phyloP scores from a whole-genome alignment of 2,888 invertebrate species.

The Andrena chrysosceles region DNA sequence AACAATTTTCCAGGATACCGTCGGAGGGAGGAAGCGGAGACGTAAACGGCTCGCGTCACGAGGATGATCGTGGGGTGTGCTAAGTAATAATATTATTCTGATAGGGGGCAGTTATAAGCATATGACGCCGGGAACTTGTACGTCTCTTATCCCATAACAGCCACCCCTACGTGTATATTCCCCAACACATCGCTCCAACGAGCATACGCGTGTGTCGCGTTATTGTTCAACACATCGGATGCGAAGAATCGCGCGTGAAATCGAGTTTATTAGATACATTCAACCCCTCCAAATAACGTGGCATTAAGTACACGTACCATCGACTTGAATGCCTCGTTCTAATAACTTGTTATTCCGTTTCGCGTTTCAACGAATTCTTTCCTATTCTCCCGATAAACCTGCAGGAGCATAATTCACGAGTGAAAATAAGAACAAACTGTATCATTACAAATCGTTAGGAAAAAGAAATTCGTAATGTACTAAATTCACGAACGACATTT shows the following conservation, averaged over 20 bases:
- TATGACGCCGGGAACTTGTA: constrained; percentile 81
- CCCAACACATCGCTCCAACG: constrained; percentile 40
- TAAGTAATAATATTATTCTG: constrained; percentile 82
- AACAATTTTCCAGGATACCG: constrained; percentile 59
- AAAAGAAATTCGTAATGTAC: too few relatives aligned
- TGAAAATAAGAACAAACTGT: too few relatives aligned
- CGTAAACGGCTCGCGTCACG: constrained; percentile 40
- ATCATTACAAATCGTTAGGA: too few relatives aligned
- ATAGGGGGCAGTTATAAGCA: constrained; percentile 82
- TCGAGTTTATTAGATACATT: constrained; percentile 81
- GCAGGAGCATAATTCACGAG: too few relatives aligned
- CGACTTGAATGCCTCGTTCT: constrained; percentile 49
- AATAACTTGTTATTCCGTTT: constrained; percentile 40
- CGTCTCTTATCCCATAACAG: constrained; percentile 81
- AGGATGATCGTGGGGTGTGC: constrained; percentile 64
- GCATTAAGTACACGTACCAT: constrained; percentile 65
- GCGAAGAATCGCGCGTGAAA: constrained; percentile 81
- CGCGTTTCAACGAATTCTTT: background rate
- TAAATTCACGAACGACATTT: too few relatives aligned
- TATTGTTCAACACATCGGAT: constrained; percentile 72
- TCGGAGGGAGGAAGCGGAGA: constrained; percentile 29
- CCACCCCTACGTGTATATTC: constrained; percentile 47
- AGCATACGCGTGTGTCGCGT: constrained; percentile 63
- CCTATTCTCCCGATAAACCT: too few relatives aligned
- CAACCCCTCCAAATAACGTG: constrained; percentile 56